Conservation (phyloP, 2,113 vertebrate genomes). For the Orientallactaga bullata region DNA sequence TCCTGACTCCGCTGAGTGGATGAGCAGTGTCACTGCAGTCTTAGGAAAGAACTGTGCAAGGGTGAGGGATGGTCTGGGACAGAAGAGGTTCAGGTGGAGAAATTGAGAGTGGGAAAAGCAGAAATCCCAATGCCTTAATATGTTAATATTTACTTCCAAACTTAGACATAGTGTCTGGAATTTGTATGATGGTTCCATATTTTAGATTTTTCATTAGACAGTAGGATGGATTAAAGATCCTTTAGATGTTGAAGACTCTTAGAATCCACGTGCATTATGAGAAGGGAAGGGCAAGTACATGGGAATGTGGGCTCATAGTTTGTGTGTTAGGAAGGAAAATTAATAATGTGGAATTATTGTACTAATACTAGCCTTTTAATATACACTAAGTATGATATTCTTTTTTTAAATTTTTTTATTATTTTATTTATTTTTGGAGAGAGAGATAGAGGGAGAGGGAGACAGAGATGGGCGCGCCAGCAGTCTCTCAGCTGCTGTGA, state of each 20-base stretch:
- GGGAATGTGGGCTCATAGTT: background rate
- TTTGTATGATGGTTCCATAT: background rate
- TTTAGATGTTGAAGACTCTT: background rate
- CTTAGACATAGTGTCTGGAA: background rate
- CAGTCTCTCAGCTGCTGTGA: too few species aligned
- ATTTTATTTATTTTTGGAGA: too few species aligned
- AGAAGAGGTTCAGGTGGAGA: background rate
- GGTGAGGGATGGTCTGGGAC: background rate
- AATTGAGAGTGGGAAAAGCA: background rate
- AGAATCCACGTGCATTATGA: background rate
- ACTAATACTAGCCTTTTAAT: background rate
- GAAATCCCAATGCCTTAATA: fast-evolving
- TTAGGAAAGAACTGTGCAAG: fast-evolving
- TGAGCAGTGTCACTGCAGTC: fast-evolving
- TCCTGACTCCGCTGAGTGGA: background rate
- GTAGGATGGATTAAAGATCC: background rate
- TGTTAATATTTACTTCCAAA: fast-evolving
- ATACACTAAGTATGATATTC: background rate
- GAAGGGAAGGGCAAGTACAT: too few species aligned
- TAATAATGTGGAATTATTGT: background rate
- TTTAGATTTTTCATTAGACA: background rate
- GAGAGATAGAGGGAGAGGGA: too few species aligned
- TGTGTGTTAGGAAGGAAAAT: background rate
- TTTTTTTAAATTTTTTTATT: too few species aligned
- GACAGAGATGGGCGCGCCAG: too few species aligned